Conservation (phyloP, 37 sponge, comb jelly and placozoan species). For the Geodia barretti region DNA sequence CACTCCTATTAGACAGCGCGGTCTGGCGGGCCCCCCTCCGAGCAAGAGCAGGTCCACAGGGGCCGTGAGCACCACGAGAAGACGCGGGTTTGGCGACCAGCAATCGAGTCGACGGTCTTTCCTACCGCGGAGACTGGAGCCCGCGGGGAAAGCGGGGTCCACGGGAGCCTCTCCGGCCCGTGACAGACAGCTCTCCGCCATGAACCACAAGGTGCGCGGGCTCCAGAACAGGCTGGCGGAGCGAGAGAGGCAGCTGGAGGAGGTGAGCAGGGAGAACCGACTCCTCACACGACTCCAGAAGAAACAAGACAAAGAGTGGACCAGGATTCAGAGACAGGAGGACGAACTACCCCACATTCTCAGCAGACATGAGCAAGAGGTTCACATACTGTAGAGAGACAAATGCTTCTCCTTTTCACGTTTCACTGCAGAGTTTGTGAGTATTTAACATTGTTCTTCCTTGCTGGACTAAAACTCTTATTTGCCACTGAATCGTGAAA, state of each 20-base stretch:
- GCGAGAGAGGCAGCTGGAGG: slow-evolving; percentile 26
- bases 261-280: slow-evolving; percentile 58
- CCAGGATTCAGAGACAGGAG: slow-evolving; percentile 26
- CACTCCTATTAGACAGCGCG: neutral
- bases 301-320: slow-evolving; percentile 57
- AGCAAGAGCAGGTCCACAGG: neutral
- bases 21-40: neutral
- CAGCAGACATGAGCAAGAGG: slow-evolving; percentile 52
- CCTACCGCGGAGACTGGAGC: neutral
- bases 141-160: neutral
- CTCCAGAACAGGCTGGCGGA: slow-evolving; percentile 40
- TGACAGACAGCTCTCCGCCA: slow-evolving; percentile 52
- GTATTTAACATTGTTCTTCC: neutral
- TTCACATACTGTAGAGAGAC: neutral
- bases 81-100: neutral
- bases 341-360: slow-evolving; percentile 71
- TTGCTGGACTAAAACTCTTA: neutral
- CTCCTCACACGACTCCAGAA: slow-evolving; percentile 55
- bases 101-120: neutral
- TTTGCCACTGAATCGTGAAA: neutral
- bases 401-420: neutral
- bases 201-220: slow-evolving; percentile 15
- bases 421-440: neutral
- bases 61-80: neutral
- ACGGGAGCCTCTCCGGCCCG: slow-evolving; percentile 12